A percentile compares a stretch with the other conserved stretches of the same genome.
Conservation (phyloP, 2,113 vertebrate genomes). For the human (Homo sapiens) region DNA sequence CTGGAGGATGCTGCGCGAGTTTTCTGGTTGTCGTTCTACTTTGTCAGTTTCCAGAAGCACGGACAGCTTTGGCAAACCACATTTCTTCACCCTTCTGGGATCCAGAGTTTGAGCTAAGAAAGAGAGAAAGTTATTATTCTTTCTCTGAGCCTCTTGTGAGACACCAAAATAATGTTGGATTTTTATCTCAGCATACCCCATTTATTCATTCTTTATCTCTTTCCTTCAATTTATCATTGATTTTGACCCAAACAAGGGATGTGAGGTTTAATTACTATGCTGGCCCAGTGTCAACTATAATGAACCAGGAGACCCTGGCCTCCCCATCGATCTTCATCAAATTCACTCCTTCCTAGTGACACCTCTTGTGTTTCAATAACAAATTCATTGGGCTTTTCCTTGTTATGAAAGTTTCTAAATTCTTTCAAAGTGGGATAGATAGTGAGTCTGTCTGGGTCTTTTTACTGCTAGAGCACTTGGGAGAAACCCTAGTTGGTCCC, state of each 20-base stretch:
- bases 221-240: conserved; percentile 37
- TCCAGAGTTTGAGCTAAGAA: background rate
- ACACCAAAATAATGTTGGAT: conserved; percentile 5
- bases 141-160: background rate
- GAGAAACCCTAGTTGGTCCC: background rate
- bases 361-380: conserved; percentile 24
- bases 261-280: background rate
- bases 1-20: background rate
- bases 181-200: background rate
- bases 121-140: background rate
- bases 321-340: conserved; percentile 20
- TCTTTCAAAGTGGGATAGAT: background rate
- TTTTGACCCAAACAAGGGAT: conserved; percentile 35
- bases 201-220: conserved; percentile 36
- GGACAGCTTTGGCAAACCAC: background rate
- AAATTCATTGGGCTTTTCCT: conserved; percentile 20
- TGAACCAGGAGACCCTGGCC: background rate
- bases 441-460: background rate
- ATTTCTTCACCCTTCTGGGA: background rate
- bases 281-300: background rate
- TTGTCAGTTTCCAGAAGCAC: background rate
- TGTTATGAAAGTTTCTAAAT: conserved; percentile 24
- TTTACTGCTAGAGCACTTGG: background rate
- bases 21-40: background rate
- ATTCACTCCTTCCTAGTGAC: conserved; percentile 16